These are phyloP conservation scores for Hyles vespertilio DNA, from an alignment of 1,140 invertebrate species.

Conservation along the genomic window DNA sequence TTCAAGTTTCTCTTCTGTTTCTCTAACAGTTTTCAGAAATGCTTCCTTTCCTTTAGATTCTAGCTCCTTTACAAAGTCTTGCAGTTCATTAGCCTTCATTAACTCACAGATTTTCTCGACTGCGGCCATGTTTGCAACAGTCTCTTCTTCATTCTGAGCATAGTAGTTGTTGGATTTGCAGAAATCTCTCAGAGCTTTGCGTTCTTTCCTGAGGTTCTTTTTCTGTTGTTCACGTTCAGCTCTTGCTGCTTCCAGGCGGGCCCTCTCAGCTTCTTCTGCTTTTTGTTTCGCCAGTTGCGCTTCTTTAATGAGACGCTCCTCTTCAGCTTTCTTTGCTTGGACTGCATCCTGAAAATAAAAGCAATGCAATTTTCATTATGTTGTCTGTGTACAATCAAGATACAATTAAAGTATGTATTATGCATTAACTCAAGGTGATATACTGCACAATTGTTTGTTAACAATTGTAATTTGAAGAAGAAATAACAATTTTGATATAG, in stretches of 20 bases:
- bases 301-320: constrained; percentile 84
- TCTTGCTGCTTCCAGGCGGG: constrained; percentile 86
- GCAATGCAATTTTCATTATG: background rate
- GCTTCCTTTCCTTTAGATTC: constrained; percentile 79
- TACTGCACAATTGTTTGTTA: no score
- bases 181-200: constrained; percentile 89
- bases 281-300: constrained; percentile 88
- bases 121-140: constrained; percentile 89
- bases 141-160: constrained; percentile 83
- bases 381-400: no score
- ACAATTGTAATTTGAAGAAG: no score
- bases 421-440: no score
- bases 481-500: no score
- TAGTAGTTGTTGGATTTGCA: constrained; percentile 95
- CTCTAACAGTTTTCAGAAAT: constrained; percentile 82
- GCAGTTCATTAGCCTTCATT: constrained; percentile 83
- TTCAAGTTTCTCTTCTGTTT: constrained; percentile 85
- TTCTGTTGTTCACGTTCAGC: constrained; percentile 92
- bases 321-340: constrained; percentile 88
- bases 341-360: constrained; percentile 83
- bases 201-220: constrained; percentile 89
- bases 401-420: no score
- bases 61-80: constrained; percentile 85
- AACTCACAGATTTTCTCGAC: constrained; percentile 93
- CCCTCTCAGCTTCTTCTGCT: constrained; percentile 87